These are phyloP conservation scores for Furcifer pardalis DNA, from an alignment of 2,797 vertebrate genomes.

Conservation along the genomic window DNA sequence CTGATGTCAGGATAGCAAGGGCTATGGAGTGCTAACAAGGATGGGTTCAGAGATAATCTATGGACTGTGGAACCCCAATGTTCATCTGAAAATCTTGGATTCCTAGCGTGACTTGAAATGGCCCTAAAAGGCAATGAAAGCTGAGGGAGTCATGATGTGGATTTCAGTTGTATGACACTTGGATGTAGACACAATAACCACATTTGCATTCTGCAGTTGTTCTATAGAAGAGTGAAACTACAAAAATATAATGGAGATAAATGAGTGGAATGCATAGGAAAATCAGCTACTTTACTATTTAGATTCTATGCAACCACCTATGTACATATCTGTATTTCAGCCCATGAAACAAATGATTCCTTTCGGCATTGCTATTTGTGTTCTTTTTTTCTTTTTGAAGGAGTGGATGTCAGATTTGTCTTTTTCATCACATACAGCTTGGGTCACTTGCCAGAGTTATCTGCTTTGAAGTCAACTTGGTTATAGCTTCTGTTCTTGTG, in stretches of 20 bases:
- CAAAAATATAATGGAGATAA: fast-evolving
- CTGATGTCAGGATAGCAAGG: not conserved
- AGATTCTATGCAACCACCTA: not conserved
- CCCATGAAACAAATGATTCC: no score
- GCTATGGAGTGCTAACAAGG: not conserved
- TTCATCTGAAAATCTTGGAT: slow-evolving; percentile 34
- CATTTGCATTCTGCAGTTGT: not conserved
- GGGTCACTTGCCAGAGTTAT: not conserved
- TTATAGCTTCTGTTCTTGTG: not conserved
- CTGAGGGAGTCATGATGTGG: not conserved
- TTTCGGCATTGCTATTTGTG: not conserved
- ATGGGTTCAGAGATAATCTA: not conserved
- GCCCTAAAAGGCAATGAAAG: not conserved
- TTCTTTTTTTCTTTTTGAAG: not conserved
- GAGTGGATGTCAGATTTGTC: not conserved
- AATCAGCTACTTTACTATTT: not conserved
- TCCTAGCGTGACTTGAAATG: not conserved
- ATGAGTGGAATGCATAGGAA: not conserved
- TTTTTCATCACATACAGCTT: not conserved
- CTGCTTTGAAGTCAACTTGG: no score
- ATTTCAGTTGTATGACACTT: not conserved
- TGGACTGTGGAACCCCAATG: fast-evolving
- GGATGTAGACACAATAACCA: not conserved
- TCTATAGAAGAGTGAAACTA: not conserved
- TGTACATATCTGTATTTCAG: no score